phyloP scores from a whole-genome alignment of 2,797 vertebrate species.

The Channallabes apus region DNA sequence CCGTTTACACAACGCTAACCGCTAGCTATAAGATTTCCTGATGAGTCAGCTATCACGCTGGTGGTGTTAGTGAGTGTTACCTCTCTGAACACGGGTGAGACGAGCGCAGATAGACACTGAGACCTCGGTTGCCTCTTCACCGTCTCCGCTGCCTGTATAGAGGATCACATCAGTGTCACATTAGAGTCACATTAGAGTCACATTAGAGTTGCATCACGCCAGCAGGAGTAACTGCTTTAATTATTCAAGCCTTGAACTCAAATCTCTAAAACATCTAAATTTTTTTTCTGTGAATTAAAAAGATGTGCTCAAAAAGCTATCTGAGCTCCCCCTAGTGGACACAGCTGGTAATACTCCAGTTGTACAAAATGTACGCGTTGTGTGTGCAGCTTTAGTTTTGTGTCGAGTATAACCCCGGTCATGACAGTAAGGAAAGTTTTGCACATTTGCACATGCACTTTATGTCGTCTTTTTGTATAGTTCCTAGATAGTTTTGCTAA shows the following conservation, averaged over 20 bases:
- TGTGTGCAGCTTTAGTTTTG: background rate
- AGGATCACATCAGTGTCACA: background rate
- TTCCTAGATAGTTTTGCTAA: too few relatives aligned
- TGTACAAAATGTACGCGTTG: background rate
- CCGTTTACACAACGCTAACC: background rate
- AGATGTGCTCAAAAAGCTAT: background rate
- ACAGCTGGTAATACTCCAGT: background rate
- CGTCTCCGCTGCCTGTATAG: constrained; percentile 79
- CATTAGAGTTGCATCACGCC: too few relatives aligned
- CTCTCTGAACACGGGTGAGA: constrained; percentile 97
- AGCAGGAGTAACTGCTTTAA: background rate
- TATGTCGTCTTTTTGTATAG: too few relatives aligned
- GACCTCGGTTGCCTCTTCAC: constrained; percentile 94
- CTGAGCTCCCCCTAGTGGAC: background rate
- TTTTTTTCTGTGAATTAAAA: background rate
- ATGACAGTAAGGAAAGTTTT: background rate
- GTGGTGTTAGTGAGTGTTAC: constrained; percentile 63
- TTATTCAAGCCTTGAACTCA: background rate
- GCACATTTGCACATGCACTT: too few relatives aligned
- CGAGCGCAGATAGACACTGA: constrained; percentile 90
- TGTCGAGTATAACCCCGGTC: background rate
- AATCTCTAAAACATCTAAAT: background rate
- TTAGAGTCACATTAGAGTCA: background rate
- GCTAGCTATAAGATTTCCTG: background rate
- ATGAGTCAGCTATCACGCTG: background rate